Evolutionary conservation across 1,140 invertebrate genomes (phyloP).

Genomic region (Eubasilissa regina): DNA sequence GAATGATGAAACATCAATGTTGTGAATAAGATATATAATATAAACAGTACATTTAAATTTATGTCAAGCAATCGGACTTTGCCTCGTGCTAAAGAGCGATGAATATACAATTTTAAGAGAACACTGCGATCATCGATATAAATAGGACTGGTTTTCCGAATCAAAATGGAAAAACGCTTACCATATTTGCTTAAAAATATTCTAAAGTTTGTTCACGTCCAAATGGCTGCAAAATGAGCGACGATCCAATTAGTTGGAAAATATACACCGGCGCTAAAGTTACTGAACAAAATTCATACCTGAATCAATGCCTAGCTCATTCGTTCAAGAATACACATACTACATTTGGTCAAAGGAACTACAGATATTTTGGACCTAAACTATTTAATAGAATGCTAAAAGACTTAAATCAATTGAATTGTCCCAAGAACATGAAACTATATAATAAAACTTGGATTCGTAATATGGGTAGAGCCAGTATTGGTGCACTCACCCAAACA

Average conservation of each 20-base stretch:
- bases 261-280: neutral
- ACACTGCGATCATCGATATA: neutral
- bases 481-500: no score
- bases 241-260: slow-evolving; percentile 6
- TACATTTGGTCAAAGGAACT: no score
- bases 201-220: slow-evolving; percentile 15
- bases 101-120: neutral
- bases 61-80: neutral
- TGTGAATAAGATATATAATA: no score
- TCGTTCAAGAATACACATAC: no score
- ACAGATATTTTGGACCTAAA: no score
- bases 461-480: no score
- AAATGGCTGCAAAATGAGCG: neutral
- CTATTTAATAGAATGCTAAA: no score
- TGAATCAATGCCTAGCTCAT: no score
- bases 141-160: slow-evolving; percentile 10
- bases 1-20: no score
- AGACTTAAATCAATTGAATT: no score
- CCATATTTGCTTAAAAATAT: slow-evolving; percentile 30
- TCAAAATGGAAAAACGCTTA: slow-evolving; percentile 15
- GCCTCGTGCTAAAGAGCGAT: neutral
- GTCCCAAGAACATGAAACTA: no score
- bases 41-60: neutral
- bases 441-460: no score
- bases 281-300: neutral